phyloP scores from a whole-genome alignment of 2,888 invertebrate genomes.

The Agonopterix heracliana region DNA sequence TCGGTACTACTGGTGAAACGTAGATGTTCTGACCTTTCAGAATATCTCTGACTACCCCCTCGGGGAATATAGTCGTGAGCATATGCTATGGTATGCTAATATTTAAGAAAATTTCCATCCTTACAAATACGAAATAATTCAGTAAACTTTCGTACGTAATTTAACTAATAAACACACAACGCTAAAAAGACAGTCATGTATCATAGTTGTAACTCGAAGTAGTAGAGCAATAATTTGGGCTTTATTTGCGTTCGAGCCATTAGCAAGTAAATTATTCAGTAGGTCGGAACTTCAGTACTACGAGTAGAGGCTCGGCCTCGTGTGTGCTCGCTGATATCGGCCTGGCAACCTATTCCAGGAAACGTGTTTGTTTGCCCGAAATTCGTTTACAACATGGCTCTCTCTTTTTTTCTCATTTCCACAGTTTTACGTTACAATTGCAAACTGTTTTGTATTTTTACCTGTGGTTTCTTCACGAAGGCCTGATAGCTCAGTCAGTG shows the following conservation, averaged over 20 bases:
- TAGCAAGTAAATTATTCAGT: slow-evolving; percentile 68
- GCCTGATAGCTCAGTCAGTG: too few species aligned
- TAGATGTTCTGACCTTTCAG: too few species aligned
- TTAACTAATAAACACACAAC: neutral
- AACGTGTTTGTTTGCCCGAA: neutral
- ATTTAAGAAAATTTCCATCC: too few species aligned
- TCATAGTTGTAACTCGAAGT: slow-evolving; percentile 41
- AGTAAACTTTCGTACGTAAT: too few species aligned
- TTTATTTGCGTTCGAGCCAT: slow-evolving; percentile 68
- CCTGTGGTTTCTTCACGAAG: too few species aligned
- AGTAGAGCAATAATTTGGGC: slow-evolving; percentile 62
- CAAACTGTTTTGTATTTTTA: too few species aligned
- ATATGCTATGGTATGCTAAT: too few species aligned
- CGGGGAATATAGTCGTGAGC: too few species aligned
- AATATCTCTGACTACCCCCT: too few species aligned
- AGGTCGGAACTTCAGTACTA: slow-evolving; percentile 13
- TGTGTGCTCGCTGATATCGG: neutral
- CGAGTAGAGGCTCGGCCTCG: neutral
- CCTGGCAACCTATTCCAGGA: neutral
- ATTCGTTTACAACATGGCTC: neutral
- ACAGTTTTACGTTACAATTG: too few species aligned
- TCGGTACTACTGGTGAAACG: too few species aligned
- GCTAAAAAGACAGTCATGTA: slow-evolving; percentile 27
- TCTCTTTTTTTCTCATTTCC: neutral
- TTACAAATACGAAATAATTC: too few species aligned